Conservation (phyloP, 2,888 invertebrate species). For the Metallyticus violacea region DNA sequence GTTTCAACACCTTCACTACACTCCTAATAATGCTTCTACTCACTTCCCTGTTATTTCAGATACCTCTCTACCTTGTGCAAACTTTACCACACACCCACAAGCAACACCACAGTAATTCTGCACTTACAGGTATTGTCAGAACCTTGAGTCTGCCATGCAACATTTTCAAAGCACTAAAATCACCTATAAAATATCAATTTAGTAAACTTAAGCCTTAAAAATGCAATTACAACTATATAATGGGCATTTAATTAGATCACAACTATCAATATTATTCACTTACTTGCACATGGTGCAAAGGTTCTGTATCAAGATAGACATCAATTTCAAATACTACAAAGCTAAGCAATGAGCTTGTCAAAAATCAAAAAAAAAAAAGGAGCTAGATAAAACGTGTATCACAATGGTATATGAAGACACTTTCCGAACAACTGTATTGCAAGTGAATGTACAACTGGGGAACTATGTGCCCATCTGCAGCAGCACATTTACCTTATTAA, state of each 20-base stretch:
- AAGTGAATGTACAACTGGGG: neutral
- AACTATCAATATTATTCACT: neutral
- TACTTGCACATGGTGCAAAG: neutral
- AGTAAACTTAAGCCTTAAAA: neutral
- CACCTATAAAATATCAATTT: no score
- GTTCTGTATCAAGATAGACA: neutral
- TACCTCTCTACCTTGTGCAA: no score
- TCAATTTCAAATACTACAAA: neutral
- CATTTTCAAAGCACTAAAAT: no score
- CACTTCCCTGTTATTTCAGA: no score
- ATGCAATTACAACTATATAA: neutral
- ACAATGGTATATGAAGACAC: neutral
- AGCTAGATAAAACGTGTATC: neutral
- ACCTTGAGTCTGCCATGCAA: no score
- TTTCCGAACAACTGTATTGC: neutral
- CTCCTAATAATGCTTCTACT: no score
- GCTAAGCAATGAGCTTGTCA: neutral
- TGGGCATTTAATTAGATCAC: neutral
- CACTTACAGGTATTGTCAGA: no score
- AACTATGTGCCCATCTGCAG: neutral
- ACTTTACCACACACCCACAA: no score
- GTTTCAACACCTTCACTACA: no score
- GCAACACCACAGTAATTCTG: no score
- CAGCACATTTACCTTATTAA: neutral
- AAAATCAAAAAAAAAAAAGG: neutral